Base-by-base conservation (phyloP, 2,888 invertebrate genomes). In the Petrophora chlorosata region DNA sequence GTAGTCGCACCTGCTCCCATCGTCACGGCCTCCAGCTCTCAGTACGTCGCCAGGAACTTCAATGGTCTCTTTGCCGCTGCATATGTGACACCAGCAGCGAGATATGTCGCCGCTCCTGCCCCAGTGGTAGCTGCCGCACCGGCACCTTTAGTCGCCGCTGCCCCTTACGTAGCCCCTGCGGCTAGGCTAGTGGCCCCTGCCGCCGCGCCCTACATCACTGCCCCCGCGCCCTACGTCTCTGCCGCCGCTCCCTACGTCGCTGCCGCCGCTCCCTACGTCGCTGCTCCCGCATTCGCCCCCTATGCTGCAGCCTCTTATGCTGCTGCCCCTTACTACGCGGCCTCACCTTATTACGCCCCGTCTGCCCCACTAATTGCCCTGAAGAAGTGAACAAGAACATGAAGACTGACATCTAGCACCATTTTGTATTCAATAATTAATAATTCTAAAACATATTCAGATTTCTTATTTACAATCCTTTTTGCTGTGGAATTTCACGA, bases 101-200 rank as follows among this genome's bases (percentile, higher is more conserved):
- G n/a, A n/a, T n/a, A n/a, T 58, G 92, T 93, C n/a, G 93, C 94
- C 0, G 92, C 94, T 0, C 92, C 64, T 93, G 94, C 77, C 92
- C 92, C 7, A 93, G 94, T 74, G 92, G 93, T 48, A 76, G 93
- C 61, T 87, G 82, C 91, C 0, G 81, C 91, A 0, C 80, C 88
- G 53, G 82, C 89, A 7, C 75, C 85, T 48, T 73, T 36, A 3
- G 42, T 32, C 12, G 45, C 51, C 0, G 77, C 79, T 5, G 62
- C 73, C 3, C 70, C 73, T 2, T 70, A 67, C 43, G 59, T 75
- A n/a, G 77, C 78, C 1, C 61, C 71, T 5, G 68, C 66, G 2
- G 66, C 63, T 17, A 56, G 50, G 15, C 25, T 54, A 12, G 67
- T 64, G 17, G 63, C 70, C 0, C 67, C 73, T 0, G 67, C 72